phyloP scores from a whole-genome alignment of 2,888 invertebrate species.

The Andricus quercusramuli region DNA sequence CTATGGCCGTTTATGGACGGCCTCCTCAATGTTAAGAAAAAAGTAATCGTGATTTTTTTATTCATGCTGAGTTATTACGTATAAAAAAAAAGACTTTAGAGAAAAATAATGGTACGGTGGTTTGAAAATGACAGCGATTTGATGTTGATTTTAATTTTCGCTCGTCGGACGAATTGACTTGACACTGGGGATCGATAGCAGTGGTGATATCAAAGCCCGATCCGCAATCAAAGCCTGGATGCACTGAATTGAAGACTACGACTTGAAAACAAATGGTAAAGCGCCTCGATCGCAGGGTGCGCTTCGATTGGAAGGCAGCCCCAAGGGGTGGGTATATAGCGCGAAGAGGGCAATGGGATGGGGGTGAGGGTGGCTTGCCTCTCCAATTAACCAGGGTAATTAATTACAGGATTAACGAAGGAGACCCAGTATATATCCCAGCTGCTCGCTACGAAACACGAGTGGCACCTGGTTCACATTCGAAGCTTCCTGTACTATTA shows the following conservation, averaged over 20 bases:
- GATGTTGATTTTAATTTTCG: slow-evolving; percentile 36
- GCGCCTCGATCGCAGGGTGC: slow-evolving; percentile 47
- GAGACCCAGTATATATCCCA: slow-evolving; percentile 45
- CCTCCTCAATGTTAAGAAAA: no score
- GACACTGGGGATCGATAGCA: slow-evolving; percentile 43
- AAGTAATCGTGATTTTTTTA: no score
- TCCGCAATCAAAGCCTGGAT: slow-evolving; percentile 44
- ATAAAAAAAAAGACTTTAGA: neutral
- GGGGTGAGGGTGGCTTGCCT: slow-evolving; percentile 46
- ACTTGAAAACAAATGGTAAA: slow-evolving; percentile 58
- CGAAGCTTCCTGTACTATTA: slow-evolving; percentile 1
- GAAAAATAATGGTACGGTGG: neutral
- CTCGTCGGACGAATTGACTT: slow-evolving; percentile 40
- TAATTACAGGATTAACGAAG: slow-evolving; percentile 64
- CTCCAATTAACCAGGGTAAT: slow-evolving; percentile 65
- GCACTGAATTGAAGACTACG: slow-evolving; percentile 50
- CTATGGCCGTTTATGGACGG: no score
- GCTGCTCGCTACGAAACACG: slow-evolving; percentile 19
- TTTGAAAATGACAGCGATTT: slow-evolving; percentile 26
- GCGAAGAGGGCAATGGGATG: neutral
- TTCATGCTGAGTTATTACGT: no score
- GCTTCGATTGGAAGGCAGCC: slow-evolving; percentile 49
- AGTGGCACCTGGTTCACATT: slow-evolving; percentile 35
- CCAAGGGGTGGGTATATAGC: slow-evolving; percentile 34
- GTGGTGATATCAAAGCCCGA: slow-evolving; percentile 45